Conservation (phyloP, 2,797 vertebrate genomes). For the Fistularia tabacaria region DNA sequence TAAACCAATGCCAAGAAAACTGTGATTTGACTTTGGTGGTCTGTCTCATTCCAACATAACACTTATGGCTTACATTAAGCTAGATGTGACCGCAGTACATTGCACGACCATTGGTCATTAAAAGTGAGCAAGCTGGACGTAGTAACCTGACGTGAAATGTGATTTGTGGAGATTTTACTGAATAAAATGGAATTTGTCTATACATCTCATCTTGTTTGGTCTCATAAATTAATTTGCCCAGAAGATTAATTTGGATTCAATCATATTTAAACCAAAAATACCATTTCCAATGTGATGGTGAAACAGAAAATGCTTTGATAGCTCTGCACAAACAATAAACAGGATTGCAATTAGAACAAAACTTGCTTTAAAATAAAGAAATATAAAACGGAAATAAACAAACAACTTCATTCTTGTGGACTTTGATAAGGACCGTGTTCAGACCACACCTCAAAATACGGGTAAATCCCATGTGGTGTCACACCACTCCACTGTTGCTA, state of each 20-base stretch:
- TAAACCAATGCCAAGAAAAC: constrained; percentile 45
- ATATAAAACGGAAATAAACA: constrained; percentile 1
- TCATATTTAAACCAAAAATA: not conserved
- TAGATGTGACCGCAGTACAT: constrained; percentile 36
- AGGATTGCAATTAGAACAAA: not conserved
- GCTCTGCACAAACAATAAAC: no score
- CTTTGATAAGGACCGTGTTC: constrained; percentile 3
- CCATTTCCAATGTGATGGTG: no score
- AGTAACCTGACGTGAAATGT: constrained; percentile 14
- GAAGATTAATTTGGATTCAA: not conserved
- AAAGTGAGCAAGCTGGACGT: constrained; percentile 33
- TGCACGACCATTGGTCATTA: constrained; percentile 24
- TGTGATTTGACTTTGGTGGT: constrained; percentile 51
- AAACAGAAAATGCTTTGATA: no score
- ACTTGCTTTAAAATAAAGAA: no score
- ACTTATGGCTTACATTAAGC: constrained; percentile 53
- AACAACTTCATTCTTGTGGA: constrained; percentile 25
- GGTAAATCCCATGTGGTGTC: constrained; percentile 60
- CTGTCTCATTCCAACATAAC: constrained; percentile 50
- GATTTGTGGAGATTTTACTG: constrained; percentile 17
- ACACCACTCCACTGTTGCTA: constrained; percentile 61
- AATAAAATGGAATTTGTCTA: constrained; percentile 19
- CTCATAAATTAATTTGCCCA: not conserved
- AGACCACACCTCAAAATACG: constrained; percentile 54
- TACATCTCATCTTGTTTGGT: not conserved